Percentiles rank a stretch among this genome's conserved stretches.
phyloP scores from a whole-genome alignment of 2,888 invertebrate species.

The Tetheella fluctuosa region DNA sequence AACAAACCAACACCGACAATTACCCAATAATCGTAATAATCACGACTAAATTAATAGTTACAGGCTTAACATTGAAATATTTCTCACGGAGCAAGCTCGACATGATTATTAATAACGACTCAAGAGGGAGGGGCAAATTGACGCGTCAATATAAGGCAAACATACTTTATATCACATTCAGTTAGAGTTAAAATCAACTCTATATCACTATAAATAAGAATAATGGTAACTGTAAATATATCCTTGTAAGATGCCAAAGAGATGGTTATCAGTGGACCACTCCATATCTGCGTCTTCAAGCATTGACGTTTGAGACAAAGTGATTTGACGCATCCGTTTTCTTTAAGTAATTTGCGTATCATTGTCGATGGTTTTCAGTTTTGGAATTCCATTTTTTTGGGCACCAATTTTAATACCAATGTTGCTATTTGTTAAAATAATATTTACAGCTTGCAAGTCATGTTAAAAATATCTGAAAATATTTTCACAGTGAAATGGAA shows the following conservation, averaged over 20 bases:
- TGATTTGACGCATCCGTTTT: constrained; percentile 71
- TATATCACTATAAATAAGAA: constrained; percentile 29
- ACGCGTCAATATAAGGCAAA: constrained; percentile 72
- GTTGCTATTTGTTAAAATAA: background rate
- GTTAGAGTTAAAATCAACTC: constrained; percentile 24
- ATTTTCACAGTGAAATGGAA: background rate
- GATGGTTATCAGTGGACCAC: constrained; percentile 66
- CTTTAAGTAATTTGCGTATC: constrained; percentile 72
- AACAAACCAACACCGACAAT: constrained; percentile 72
- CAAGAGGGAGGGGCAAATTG: constrained; percentile 74
- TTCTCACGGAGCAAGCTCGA: constrained; percentile 72
- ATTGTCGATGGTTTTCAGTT: constrained; percentile 35
- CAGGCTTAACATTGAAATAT: constrained; percentile 65
- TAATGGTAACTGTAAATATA: constrained; percentile 20
- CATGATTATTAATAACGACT: constrained; percentile 78
- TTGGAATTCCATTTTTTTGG: constrained; percentile 13
- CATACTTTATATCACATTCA: constrained; percentile 28
- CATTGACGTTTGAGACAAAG: constrained; percentile 73
- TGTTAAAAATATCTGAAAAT: background rate
- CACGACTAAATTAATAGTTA: constrained; percentile 73
- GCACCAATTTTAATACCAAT: background rate
- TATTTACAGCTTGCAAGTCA: background rate
- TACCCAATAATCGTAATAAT: constrained; percentile 75
- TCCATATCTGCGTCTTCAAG: constrained; percentile 59
- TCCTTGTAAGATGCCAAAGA: constrained; percentile 45